Base-by-base conservation (phyloP, 2,113 vertebrate species). In the Zosterops borbonicus region DNA sequence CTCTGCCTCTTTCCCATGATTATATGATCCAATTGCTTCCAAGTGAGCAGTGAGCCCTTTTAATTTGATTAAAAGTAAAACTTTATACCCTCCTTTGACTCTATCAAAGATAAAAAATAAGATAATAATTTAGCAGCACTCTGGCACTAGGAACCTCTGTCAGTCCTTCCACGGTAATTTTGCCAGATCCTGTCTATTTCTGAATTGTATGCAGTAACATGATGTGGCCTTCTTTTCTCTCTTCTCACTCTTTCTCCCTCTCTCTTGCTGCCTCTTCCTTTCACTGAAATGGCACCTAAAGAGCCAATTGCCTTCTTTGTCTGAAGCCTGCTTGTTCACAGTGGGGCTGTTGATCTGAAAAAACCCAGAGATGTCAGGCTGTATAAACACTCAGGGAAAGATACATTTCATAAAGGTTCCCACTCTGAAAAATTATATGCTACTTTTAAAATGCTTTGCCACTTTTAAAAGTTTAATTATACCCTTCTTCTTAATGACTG, bases 381-480 rank as follows among this genome's bases (percentile, higher is more conserved):
- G 94, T 97, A 95, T 96, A 98, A 98, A 98, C 96, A 98, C 80
- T 97, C 67, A 89, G 49, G 73, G 59, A 96, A 97, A 97, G 95
- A 96, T 97, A 96, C 25, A 58, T 95, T 97, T 97, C 94, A 97
- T 93, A 96, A 96, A 98, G 83, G 87, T 97, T 97, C 75, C 94
- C 46, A 46, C 90, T 97, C 91, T 96, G 77, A 94, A 95, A 98
- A 98, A 98, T 98, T 98, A 98, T 91, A 97, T 2, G 24, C 79
- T 97, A 96, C 85, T 97, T 97, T 97, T 84, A 97, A 97, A 98
- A 96, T 97, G 95, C 97, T 97, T 97, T 97, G 84, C 96, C 92
- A 96, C 95, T 97, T 98, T 97, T 96, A 97, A 97, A 98, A 98
- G 77, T 97, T 88, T 97, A 98, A 98, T 98, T 98, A 98, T 95